Evolutionary conservation across 2,888 invertebrate genomes (phyloP).

Genomic region (Ichneumoninae sp.): DNA sequence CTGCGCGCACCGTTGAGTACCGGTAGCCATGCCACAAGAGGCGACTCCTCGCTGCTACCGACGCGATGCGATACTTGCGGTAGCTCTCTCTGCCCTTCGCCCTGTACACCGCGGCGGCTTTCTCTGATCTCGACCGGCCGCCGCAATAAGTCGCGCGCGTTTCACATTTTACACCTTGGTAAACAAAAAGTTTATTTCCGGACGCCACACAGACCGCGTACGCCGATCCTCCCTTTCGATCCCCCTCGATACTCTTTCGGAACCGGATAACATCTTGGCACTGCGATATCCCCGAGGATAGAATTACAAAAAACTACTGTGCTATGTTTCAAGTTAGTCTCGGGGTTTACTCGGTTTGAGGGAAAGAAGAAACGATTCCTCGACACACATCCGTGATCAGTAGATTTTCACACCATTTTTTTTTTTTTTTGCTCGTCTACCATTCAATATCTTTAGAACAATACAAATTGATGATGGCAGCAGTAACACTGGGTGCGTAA

Average conservation of each 20-base stretch:
- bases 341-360: not conserved
- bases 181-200: slow-evolving; percentile 69
- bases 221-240: slow-evolving; percentile 31
- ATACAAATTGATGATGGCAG: not conserved
- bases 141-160: slow-evolving; percentile 67
- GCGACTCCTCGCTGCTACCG: slow-evolving; percentile 9
- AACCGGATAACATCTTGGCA: slow-evolving; percentile 20
- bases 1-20: slow-evolving; percentile 47
- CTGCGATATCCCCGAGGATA: slow-evolving; percentile 26
- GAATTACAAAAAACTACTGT: slow-evolving; percentile 43
- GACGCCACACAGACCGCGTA: slow-evolving; percentile 41
- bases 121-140: slow-evolving; percentile 66
- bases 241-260: slow-evolving; percentile 41
- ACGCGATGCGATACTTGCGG: slow-evolving; percentile 17
- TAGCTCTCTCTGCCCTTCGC: slow-evolving; percentile 38
- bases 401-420: slow-evolving; percentile 2
- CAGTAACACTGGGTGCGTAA: not conserved
- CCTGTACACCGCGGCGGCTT: slow-evolving; percentile 57
- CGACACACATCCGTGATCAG: slow-evolving; percentile 3
- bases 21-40: slow-evolving; percentile 41
- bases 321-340: slow-evolving; percentile 25
- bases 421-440: not conserved
- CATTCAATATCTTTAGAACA: not conserved
- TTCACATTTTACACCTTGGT: slow-evolving; percentile 73
- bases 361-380: slow-evolving; percentile 10